Evolutionary conservation across 2,888 invertebrate genomes (phyloP).

Genomic region (Psylliodes chrysocephalus): DNA sequence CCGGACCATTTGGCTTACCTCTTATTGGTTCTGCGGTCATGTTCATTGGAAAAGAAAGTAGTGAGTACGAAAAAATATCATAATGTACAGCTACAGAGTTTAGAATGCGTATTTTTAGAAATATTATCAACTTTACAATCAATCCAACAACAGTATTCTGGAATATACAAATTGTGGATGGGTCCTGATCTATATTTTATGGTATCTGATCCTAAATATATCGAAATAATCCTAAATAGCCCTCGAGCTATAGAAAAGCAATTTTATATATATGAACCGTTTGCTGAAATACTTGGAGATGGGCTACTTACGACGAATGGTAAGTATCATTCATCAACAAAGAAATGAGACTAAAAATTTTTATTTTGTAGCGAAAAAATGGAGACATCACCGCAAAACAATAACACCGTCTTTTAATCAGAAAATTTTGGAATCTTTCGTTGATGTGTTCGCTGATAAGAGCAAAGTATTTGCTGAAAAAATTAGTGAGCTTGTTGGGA

Average conservation of each 20-base stretch:
- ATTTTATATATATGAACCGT: too few relatives aligned
- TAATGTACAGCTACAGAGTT: too few relatives aligned
- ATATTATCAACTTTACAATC: background rate
- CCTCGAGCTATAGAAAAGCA: conserved; percentile 22
- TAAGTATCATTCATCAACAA: too few relatives aligned
- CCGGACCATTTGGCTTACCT: conserved; percentile 18
- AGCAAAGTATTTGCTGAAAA: conserved; percentile 65
- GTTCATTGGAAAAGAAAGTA: background rate
- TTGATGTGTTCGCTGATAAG: conserved; percentile 71
- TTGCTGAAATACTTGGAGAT: background rate
- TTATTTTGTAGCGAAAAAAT: conserved; percentile 67
- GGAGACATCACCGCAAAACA: conserved; percentile 70
- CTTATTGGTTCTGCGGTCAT: conserved; percentile 20
- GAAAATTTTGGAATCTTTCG: conserved; percentile 70
- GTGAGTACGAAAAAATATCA: background rate
- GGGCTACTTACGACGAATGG: conserved; percentile 27
- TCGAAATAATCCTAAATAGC: conserved; percentile 26
- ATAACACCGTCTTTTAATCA: conserved; percentile 75
- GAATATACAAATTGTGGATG: conserved; percentile 19
- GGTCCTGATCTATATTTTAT: conserved; percentile 5
- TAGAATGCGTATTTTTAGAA: too few relatives aligned
- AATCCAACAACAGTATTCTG: conserved; percentile 2
- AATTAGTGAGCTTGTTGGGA: conserved; percentile 60
- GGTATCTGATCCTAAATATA: conserved; percentile 21
- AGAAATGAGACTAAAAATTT: too few relatives aligned